phyloP scores from a whole-genome alignment of 2,888 invertebrate species.

The Nysson spinosus region DNA sequence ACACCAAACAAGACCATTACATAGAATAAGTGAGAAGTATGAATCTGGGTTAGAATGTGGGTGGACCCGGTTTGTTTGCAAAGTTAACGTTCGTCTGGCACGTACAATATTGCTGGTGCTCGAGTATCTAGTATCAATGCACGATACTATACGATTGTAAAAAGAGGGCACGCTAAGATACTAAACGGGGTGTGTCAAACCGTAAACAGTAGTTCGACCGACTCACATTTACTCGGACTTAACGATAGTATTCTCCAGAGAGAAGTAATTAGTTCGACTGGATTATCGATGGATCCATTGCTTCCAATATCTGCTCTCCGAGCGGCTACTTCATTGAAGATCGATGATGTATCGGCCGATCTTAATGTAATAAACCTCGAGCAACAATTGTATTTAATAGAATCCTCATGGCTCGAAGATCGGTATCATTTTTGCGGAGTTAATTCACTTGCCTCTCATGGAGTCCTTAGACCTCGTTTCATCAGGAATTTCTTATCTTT shows the following conservation, averaged over 20 bases:
- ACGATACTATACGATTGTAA: too few relatives aligned
- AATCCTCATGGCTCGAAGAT: conserved; percentile 25
- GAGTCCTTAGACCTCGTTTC: too few relatives aligned
- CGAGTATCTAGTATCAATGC: too few relatives aligned
- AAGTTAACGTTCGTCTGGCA: conserved; percentile 35
- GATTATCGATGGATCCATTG: conserved; percentile 54
- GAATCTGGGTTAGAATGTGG: conserved; percentile 70
- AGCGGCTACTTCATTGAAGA: conserved; percentile 22
- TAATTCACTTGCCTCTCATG: too few relatives aligned
- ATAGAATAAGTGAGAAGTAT: conserved; percentile 22
- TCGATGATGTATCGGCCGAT: conserved; percentile 26
- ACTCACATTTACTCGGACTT: too few relatives aligned
- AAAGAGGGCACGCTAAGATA: too few relatives aligned
- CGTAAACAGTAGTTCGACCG: too few relatives aligned
- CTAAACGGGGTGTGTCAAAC: too few relatives aligned
- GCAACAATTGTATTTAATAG: conserved; percentile 30
- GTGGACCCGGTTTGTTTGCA: conserved; percentile 58
- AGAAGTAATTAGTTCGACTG: conserved; percentile 52
- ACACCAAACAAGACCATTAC: background rate
- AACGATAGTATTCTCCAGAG: conserved; percentile 30
- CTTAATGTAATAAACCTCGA: conserved; percentile 41
- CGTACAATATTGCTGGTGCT: conserved; percentile 16
- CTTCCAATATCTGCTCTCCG: conserved; percentile 29
- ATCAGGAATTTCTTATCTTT: too few relatives aligned
- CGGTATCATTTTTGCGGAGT: conserved; percentile 1